Evolutionary conservation across 2,888 invertebrate species (phyloP).

Genomic region (Orchesella flavescens): DNA sequence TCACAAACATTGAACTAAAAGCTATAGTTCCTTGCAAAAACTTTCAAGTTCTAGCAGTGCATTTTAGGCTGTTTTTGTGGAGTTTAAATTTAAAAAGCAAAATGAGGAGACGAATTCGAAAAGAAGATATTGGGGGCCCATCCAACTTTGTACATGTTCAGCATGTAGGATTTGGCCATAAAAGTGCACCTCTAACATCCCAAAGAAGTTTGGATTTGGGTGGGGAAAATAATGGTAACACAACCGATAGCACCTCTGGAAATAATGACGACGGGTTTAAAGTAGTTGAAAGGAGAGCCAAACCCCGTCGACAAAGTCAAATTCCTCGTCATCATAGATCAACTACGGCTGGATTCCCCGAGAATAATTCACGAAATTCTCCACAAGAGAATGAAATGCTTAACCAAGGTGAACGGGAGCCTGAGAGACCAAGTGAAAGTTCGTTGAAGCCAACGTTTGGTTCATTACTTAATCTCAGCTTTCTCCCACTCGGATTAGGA

Average conservation of each 20-base stretch:
- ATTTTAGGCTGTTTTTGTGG: no score
- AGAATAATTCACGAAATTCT: not conserved
- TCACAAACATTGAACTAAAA: not conserved
- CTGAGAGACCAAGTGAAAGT: not conserved
- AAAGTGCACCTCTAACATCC: not conserved
- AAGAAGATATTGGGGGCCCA: slow-evolving; percentile 66
- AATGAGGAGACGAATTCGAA: slow-evolving; percentile 42
- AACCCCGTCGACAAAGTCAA: slow-evolving; percentile 1
- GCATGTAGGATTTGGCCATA: slow-evolving; percentile 58
- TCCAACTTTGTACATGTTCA: slow-evolving; percentile 64
- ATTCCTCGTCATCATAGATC: slow-evolving; percentile 62
- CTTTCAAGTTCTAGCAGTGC: no score
- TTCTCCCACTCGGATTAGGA: slow-evolving; percentile 57
- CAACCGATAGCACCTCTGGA: slow-evolving; percentile 2
- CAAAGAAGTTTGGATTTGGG: slow-evolving; percentile 26
- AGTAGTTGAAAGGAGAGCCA: slow-evolving; percentile 49
- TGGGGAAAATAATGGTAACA: not conserved
- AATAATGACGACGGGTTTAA: not conserved
- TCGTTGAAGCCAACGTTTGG: slow-evolving; percentile 52
- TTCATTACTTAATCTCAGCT: slow-evolving; percentile 63
- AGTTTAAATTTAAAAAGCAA: slow-evolving; percentile 11
- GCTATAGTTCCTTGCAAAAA: not conserved
- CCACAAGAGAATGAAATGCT: no score
- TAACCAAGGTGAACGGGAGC: not conserved
- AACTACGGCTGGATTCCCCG: slow-evolving; percentile 56